phyloP scores from a whole-genome alignment of 1,140 invertebrate species.

The Campodea augens region DNA sequence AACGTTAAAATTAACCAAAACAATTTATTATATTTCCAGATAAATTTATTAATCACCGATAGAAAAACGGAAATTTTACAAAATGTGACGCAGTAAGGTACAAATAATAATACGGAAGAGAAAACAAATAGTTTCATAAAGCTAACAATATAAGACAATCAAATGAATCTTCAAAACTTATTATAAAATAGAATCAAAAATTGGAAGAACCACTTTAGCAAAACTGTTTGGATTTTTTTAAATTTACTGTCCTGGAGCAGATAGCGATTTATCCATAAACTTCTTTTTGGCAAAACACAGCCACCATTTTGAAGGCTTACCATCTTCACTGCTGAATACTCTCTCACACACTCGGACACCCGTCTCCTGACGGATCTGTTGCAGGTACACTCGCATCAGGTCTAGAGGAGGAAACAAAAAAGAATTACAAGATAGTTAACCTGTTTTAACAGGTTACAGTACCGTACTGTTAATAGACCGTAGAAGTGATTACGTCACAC shows the following conservation, averaged over 20 bases:
- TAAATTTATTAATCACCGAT: too few species aligned
- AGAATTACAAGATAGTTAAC: constrained; percentile 4
- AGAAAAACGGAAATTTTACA: too few species aligned
- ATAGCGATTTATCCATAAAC: constrained; percentile 98
- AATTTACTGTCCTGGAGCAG: constrained; percentile 56
- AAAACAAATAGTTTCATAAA: too few species aligned
- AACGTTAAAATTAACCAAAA: too few species aligned
- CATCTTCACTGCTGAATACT: constrained; percentile 73
- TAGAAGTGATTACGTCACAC: not conserved
- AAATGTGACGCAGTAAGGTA: too few species aligned
- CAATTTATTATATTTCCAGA: too few species aligned
- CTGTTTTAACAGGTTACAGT: not conserved
- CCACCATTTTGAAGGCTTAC: constrained; percentile 99
- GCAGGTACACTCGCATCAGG: constrained; percentile 76
- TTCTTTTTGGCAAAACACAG: constrained; percentile 96
- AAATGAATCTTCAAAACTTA: too few species aligned
- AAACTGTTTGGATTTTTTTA: too few species aligned
- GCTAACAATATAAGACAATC: too few species aligned
- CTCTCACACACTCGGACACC: constrained; percentile 76
- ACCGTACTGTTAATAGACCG: not conserved
- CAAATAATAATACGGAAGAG: too few species aligned
- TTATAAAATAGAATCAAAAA: too few species aligned
- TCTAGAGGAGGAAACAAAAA: constrained; percentile 35
- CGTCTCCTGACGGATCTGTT: constrained; percentile 88
- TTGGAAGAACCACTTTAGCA: too few species aligned